Percentiles rank a stretch among this genome's conserved stretches.
Evolutionary conservation across 2,113 vertebrate species (phyloP).

Genomic region (Pica pica): DNA sequence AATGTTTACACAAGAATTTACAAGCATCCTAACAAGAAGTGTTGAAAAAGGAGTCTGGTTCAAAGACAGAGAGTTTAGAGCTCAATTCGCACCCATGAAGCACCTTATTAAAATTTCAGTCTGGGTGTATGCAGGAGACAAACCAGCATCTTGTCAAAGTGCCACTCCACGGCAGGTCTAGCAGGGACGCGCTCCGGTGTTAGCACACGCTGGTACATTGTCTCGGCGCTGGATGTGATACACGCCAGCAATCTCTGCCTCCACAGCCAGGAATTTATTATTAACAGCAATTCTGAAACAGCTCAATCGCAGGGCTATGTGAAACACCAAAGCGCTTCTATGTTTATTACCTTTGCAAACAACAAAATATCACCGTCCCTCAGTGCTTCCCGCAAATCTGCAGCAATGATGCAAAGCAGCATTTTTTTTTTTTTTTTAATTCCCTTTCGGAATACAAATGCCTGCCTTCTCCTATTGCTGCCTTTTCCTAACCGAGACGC

Average conservation of each 20-base stretch:
- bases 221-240: background rate
- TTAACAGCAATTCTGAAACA: constrained; percentile 48
- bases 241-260: constrained; percentile 17
- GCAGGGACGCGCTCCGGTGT: background rate
- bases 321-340: constrained; percentile 23
- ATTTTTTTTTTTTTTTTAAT: constrained; percentile 6
- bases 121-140: background rate
- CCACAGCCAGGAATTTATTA: constrained; percentile 46
- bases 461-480: constrained; percentile 41
- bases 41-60: background rate
- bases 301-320: constrained; percentile 28
- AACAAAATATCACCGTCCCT: background rate
- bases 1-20: background rate
- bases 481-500: constrained; percentile 33
- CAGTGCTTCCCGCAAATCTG: constrained; percentile 55
- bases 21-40: constrained; percentile 32
- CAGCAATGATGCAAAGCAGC: constrained; percentile 67
- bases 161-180: constrained; percentile 8
- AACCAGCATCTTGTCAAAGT: background rate
- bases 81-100: constrained; percentile 31
- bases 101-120: constrained; percentile 51
- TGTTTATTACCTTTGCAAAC: constrained; percentile 51
- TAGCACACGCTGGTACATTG: background rate
- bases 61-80: constrained; percentile 12
- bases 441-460: constrained; percentile 72